phyloP scores from a whole-genome alignment of 2,113 vertebrate genomes.

The Mesocricetus auratus region DNA sequence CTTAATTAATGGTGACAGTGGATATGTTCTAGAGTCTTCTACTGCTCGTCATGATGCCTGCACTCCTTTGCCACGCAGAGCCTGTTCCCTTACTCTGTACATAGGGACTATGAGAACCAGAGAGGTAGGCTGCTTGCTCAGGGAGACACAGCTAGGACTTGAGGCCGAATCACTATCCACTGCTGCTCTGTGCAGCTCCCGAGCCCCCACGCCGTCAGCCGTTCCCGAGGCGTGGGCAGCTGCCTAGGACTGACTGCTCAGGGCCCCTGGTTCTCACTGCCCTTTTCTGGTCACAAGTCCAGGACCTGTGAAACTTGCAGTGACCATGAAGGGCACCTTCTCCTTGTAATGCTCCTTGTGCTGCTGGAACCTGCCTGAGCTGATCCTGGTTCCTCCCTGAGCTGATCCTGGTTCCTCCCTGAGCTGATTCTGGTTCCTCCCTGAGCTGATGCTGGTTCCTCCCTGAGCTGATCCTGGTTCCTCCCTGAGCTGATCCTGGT shows the following conservation, averaged over 20 bases:
- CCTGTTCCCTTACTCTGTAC: neutral
- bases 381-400: neutral
- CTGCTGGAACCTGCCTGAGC: neutral
- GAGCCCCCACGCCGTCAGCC: neutral
- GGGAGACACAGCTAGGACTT: neutral
- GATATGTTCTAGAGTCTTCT: neutral
- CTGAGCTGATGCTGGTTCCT: neutral
- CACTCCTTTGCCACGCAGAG: fast-evolving
- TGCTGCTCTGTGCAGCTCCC: fast-evolving
- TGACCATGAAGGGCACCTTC: fast-evolving
- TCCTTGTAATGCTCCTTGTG: neutral
- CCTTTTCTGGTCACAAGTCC: neutral
- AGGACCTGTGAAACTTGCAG: neutral
- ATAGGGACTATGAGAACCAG: neutral
- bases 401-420: neutral
- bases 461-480: neutral
- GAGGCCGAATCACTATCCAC: neutral
- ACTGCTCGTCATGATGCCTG: neutral
- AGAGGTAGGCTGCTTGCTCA: neutral
- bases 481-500: neutral
- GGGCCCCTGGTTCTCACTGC: neutral
- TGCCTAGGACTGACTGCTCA: neutral
- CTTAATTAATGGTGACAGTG: neutral
- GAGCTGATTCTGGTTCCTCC: neutral
- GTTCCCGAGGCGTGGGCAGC: neutral